Conservation (phyloP, 2,113 vertebrate genomes). For the Otis tarda region DNA sequence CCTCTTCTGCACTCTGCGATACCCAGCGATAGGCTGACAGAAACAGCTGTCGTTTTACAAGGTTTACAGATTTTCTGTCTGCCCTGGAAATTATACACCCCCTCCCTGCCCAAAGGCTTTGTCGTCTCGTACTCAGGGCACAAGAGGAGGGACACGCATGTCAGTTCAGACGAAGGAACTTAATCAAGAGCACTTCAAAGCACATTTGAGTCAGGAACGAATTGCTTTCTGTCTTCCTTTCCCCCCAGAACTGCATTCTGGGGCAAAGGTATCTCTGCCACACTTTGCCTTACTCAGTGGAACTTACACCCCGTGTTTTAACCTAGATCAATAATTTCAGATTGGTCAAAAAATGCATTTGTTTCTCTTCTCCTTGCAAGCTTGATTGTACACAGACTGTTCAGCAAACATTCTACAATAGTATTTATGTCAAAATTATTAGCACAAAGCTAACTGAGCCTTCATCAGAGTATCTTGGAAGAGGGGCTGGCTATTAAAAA, state of each 20-base stretch:
- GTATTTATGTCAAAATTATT: not conserved
- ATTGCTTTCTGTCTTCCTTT: not conserved
- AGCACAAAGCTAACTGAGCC: not conserved
- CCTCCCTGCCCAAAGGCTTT: not conserved
- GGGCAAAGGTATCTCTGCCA: not conserved
- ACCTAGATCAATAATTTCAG: not conserved
- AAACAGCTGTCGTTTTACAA: not conserved
- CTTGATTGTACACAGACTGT: not conserved
- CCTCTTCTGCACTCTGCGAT: not conserved
- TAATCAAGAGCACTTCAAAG: not conserved
- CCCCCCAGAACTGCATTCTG: not conserved
- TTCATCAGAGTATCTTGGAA: not conserved
- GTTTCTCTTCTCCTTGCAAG: not conserved
- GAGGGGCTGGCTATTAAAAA: not conserved
- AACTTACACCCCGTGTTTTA: not conserved
- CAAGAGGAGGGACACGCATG: accelerated
- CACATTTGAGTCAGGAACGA: not conserved
- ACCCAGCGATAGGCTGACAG: not conserved
- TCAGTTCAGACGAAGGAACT: not conserved
- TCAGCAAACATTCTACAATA: not conserved
- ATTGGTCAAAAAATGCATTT: not conserved
- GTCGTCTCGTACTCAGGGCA: accelerated
- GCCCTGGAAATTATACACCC: not conserved
- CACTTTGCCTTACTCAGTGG: not conserved
- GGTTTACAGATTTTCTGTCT: not conserved